phyloP scores from a whole-genome alignment of 1,140 invertebrate species.

The Wiebesia pumilae region DNA sequence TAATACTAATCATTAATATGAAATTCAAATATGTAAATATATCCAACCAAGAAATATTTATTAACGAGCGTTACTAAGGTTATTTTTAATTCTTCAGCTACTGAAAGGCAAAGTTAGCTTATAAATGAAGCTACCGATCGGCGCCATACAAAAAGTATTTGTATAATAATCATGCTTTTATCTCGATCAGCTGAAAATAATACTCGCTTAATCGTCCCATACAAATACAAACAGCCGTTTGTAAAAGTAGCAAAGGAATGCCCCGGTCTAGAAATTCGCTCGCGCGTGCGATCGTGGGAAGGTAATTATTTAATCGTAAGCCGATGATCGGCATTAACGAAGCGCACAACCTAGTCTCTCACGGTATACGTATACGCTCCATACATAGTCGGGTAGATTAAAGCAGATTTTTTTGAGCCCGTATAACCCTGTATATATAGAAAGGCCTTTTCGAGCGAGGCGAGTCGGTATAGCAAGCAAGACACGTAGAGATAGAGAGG shows the following conservation, averaged over 20 bases:
- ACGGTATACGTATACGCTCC: not conserved
- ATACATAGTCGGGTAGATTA: conserved; percentile 45
- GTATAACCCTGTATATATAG: not conserved
- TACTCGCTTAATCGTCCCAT: not conserved
- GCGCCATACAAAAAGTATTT: not conserved
- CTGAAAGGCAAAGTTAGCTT: not conserved
- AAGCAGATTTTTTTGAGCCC: conserved; percentile 43
- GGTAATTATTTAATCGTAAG: conserved; percentile 41
- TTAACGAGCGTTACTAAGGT: not conserved
- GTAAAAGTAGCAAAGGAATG: not conserved
- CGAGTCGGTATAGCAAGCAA: not conserved
- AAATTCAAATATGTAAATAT: conserved; percentile 1
- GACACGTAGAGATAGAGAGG: conserved; percentile 34
- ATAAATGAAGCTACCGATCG: not conserved
- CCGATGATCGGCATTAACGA: conserved; percentile 45
- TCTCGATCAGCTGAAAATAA: not conserved
- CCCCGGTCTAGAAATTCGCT: conserved; percentile 10
- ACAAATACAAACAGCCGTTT: not conserved
- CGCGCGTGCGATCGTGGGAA: conserved; percentile 44
- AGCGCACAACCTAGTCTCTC: conserved; percentile 6
- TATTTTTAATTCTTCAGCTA: not conserved
- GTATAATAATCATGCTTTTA: not conserved
- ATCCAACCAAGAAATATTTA: not conserved
- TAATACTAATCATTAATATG: not conserved
- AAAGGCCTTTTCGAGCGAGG: conserved; percentile 8